Percentiles rank a stretch among this genome's conserved stretches.
phyloP scores from a whole-genome alignment of 2,797 vertebrate genomes.

The Anabacerthia variegaticeps region DNA sequence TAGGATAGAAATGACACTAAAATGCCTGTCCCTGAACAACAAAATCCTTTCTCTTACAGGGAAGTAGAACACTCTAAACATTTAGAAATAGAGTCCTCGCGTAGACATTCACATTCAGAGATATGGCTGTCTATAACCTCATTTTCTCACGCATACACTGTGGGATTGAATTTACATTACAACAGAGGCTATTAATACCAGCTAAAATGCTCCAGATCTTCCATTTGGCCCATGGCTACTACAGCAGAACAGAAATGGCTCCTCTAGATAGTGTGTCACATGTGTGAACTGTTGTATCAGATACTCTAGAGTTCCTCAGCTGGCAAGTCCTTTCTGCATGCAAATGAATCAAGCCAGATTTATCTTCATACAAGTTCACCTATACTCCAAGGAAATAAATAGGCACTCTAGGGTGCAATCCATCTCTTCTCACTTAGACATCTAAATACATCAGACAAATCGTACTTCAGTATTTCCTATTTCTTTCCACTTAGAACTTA shows the following conservation, averaged over 20 bases:
- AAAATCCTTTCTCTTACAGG: not conserved
- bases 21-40: not conserved
- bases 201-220: not conserved
- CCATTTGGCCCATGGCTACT: not conserved
- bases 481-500: slow-evolving; percentile 4
- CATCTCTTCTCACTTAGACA: not conserved
- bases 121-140: not conserved
- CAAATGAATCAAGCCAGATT: not conserved
- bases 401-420: not conserved
- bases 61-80: not conserved
- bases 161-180: not conserved
- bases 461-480: not conserved
- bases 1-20: not conserved
- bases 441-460: slow-evolving; percentile 3
- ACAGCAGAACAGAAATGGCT: not conserved
- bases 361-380: not conserved
- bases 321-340: not conserved
- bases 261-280: not conserved
- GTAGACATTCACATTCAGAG: not conserved
- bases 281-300: not conserved
- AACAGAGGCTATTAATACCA: not conserved
- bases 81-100: not conserved
- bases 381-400: not conserved
- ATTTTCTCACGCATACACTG: not conserved
- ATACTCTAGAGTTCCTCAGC: not conserved